Conservation (phyloP, 2,797 vertebrate genomes). For the Craterocephalus amniculus region DNA sequence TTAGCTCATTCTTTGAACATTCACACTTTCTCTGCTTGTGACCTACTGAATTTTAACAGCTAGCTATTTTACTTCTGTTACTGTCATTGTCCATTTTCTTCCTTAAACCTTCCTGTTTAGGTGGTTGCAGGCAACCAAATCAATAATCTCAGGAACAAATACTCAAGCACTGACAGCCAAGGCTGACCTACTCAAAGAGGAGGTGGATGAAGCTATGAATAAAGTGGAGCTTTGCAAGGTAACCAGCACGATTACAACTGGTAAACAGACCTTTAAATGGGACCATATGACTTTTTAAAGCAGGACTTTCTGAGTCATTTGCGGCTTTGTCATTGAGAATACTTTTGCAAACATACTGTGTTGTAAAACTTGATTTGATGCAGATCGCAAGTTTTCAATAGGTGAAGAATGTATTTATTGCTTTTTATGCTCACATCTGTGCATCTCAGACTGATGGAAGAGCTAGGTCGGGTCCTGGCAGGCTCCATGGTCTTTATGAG, state of each 20-base stretch:
- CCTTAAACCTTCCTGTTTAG: constrained; percentile 69
- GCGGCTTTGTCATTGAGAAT: too few relatives aligned
- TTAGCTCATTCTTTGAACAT: constrained; percentile 2
- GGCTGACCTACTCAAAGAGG: constrained; percentile 96
- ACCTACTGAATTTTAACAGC: neutral
- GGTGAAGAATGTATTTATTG: neutral
- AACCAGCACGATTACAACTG: constrained; percentile 9
- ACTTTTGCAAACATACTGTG: neutral
- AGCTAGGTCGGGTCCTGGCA: neutral
- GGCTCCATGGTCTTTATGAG: neutral
- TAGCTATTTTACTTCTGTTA: neutral
- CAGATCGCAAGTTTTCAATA: neutral
- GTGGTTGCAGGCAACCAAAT: constrained; percentile 98
- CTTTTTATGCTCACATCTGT: neutral
- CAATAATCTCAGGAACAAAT: constrained; percentile 94
- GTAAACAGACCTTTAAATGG: neutral
- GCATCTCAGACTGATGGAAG: neutral
- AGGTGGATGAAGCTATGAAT: constrained; percentile 97
- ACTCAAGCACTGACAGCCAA: constrained; percentile 97
- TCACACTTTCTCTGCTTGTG: neutral
- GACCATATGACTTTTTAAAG: neutral
- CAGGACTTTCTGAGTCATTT: neutral
- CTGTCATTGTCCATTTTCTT: neutral
- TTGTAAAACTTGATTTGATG: neutral
- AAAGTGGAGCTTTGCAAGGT: constrained; percentile 99